Conservation (phyloP, 2,797 vertebrate species). For the Lemur catta region DNA sequence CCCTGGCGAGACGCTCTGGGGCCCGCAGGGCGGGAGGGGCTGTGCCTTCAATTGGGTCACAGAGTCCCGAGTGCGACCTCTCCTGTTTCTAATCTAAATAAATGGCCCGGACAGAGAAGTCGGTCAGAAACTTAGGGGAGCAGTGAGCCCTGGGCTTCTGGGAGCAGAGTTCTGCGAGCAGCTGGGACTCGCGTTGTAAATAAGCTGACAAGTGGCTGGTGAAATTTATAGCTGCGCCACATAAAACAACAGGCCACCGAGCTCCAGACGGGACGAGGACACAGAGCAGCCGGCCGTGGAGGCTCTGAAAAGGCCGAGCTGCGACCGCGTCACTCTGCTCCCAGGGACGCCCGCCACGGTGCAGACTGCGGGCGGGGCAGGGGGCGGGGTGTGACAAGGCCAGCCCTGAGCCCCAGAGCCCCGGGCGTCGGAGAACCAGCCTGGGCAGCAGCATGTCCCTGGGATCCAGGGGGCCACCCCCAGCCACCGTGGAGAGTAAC, state of each 20-base stretch:
- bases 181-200: conserved; percentile 64
- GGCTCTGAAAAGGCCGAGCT: background rate
- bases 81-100: conserved; percentile 78
- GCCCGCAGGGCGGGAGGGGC: background rate
- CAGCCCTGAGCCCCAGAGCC: background rate
- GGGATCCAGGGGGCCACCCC: background rate
- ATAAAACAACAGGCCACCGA: background rate
- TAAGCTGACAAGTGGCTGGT: background rate
- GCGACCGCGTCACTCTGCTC: fast-evolving
- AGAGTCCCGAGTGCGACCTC: conserved; percentile 27
- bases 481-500: background rate
- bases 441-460: fast-evolving
- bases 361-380: fast-evolving
- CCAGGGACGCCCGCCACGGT: fast-evolving
- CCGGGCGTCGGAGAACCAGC: background rate
- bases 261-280: background rate
- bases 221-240: conserved; percentile 48
- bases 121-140: conserved; percentile 47
- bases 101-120: conserved; percentile 62
- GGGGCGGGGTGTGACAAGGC: background rate
- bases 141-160: conserved; percentile 34
- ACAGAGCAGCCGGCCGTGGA: background rate
- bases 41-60: background rate
- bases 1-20: background rate
- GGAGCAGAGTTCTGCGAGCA: conserved; percentile 19